phyloP scores from a whole-genome alignment of 2,888 invertebrate genomes.

The Bedellia somnulentella region DNA sequence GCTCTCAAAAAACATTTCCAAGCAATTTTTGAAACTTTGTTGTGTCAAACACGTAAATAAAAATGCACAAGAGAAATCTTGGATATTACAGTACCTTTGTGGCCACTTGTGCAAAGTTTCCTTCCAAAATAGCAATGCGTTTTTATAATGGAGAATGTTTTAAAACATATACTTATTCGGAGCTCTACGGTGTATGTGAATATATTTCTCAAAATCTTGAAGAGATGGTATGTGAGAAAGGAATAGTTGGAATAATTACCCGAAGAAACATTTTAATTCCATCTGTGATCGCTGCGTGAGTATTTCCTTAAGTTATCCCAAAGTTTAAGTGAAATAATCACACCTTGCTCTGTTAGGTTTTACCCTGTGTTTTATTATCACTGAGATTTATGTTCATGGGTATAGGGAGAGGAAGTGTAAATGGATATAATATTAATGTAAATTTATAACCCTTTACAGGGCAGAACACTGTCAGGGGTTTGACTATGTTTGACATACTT shows the following conservation, averaged over 20 bases:
- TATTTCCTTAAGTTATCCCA: conserved; percentile 12
- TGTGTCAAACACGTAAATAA: no score
- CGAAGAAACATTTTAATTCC: conserved; percentile 54
- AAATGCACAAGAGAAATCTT: conserved; percentile 22
- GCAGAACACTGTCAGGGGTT: no score
- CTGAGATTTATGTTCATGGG: no score
- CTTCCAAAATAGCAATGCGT: conserved; percentile 32
- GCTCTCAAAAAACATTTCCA: no score
- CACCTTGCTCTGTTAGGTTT: no score
- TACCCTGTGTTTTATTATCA: no score
- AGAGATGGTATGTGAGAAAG: conserved; percentile 29
- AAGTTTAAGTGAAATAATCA: no score
- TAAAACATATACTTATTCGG: conserved; percentile 38
- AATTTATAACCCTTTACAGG: no score
- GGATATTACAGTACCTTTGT: conserved; percentile 49
- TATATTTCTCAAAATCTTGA: conserved; percentile 41
- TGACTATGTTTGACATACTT: no score
- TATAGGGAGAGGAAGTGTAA: no score
- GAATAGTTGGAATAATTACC: conserved; percentile 47
- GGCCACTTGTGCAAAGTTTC: conserved; percentile 31
- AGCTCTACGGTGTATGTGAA: conserved; percentile 45
- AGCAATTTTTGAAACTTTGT: no score
- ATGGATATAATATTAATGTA: no score
- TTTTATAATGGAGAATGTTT: conserved; percentile 25
- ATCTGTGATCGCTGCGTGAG: conserved; percentile 59